Base-by-base conservation (phyloP, 2,113 vertebrate species). In the Conger conger region DNA sequence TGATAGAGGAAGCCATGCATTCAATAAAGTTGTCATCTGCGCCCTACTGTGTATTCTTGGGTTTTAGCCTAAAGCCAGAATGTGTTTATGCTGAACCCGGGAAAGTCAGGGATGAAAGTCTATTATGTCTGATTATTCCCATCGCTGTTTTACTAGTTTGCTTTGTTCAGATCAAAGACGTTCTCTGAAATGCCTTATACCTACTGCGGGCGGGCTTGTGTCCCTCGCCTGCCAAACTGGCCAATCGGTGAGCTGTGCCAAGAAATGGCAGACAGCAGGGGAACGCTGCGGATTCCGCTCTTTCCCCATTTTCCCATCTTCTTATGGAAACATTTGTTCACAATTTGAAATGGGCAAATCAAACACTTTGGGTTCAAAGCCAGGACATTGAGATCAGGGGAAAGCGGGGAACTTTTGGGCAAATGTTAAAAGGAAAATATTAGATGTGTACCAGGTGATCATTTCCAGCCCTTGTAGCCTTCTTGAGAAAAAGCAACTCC, bases 41-140 rank as follows among this genome's bases (percentile, higher is more conserved):
- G 88, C 93, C 95, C 92, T 89, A 92, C 94, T 94, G 92, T 93
- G 93, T 92, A 88, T 92, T 84, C 82, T 89, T 89, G 89, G 90
- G 91, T 91, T 88, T 88, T 94, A 87, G 92, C 94, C 94, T 93
- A 77, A 89, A 95, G 94, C 93, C 91, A 94, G 93, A 94, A 91
- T 90, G 90, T 89, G 91, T 92, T 91, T 91, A 90, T 94, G 93
- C 94, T 94, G 91, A 95, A 93, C 88, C 89, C 88, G 86, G 91
- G 90, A 83, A 86, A 89, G 86, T 86, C 87, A 87, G 23, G 86
- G 91, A 94, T 93, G 92, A 94, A 94, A 93, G 90, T 88, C 86
- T 87, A 84, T 91, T 92, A 93, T 93, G 92, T 93, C 87, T 92
- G 92, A 94, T 95, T 94, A 92, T 94, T 95, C 93, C 92, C 92